These are phyloP conservation scores for Trachelipus rathkii DNA, from an alignment of 1,140 invertebrate genomes.

Conservation along the genomic window DNA sequence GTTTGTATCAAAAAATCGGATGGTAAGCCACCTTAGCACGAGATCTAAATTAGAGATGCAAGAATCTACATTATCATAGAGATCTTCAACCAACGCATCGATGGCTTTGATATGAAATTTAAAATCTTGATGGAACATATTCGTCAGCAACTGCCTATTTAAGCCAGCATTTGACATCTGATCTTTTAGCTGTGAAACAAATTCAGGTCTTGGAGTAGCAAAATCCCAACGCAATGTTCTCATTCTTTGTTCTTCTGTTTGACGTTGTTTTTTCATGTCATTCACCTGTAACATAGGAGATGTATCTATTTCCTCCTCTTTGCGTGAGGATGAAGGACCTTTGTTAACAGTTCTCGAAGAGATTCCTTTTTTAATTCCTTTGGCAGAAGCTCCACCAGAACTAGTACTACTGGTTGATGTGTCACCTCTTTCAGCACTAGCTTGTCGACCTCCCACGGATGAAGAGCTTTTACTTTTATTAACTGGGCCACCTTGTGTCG, in stretches of 20 bases:
- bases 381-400: constrained; percentile 22
- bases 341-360: not conserved
- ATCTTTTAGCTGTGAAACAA: constrained; percentile 82
- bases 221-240: constrained; percentile 96
- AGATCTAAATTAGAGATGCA: constrained; percentile 88
- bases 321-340: constrained; percentile 14
- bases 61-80: constrained; percentile 65
- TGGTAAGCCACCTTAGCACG: constrained; percentile 91
- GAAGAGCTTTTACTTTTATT: constrained; percentile 11
- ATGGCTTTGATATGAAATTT: constrained; percentile 94
- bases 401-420: constrained; percentile 33
- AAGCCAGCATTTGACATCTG: constrained; percentile 85
- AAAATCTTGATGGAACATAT: constrained; percentile 94
- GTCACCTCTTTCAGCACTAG: constrained; percentile 25
- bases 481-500: constrained; percentile 21
- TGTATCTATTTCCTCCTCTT: constrained; percentile 77
- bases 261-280: constrained; percentile 82
- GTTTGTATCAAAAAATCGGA: constrained; percentile 97
- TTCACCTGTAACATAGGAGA: constrained; percentile 76
- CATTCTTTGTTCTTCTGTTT: constrained; percentile 86
- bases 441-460: not conserved
- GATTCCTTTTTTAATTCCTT: constrained; percentile 5
- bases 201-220: constrained; percentile 83
- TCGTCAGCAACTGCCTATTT: constrained; percentile 76
- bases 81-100: constrained; percentile 70